Percentiles rank a stretch among this genome's conserved stretches.
Evolutionary conservation across 2,113 vertebrate species (phyloP).

Genomic region (Cnemophilus loriae): DNA sequence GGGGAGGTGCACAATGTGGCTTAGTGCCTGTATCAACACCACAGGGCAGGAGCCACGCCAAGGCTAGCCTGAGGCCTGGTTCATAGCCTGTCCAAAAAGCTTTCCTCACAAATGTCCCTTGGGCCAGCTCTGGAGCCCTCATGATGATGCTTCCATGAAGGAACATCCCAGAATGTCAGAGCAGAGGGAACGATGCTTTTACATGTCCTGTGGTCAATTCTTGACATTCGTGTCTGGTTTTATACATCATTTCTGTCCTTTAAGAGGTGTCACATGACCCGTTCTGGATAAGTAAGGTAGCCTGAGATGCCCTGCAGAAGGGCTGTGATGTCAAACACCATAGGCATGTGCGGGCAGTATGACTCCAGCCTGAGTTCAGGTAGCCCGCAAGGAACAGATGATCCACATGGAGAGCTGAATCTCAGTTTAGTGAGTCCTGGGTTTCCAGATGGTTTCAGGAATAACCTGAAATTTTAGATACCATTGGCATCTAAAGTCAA

Average conservation of each 20-base stretch:
- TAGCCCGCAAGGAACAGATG: neutral
- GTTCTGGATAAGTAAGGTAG: neutral
- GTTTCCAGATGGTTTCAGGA: neutral
- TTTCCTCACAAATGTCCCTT: neutral
- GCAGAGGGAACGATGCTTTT: neutral
- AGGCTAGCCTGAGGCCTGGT: neutral
- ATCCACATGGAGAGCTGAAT: neutral
- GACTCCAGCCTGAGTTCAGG: neutral
- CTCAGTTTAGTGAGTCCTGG: neutral
- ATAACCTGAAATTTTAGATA: neutral
- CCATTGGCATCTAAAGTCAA: neutral
- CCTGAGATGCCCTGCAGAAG: neutral
- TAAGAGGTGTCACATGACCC: neutral
- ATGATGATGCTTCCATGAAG: neutral
- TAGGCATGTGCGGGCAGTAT: neutral
- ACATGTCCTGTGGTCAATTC: neutral
- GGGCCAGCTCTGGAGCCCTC: neutral
- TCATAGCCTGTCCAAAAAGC: neutral
- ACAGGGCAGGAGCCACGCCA: neutral
- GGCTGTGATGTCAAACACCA: neutral
- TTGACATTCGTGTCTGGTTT: neutral
- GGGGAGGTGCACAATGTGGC: rapidly evolving
- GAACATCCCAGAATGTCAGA: neutral
- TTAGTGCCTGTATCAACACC: neutral
- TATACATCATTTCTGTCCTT: neutral